Percentiles rank a stretch among this genome's conserved stretches.
Conservation (phyloP, 2,113 vertebrate genomes). For the Bubo blakistoni region DNA sequence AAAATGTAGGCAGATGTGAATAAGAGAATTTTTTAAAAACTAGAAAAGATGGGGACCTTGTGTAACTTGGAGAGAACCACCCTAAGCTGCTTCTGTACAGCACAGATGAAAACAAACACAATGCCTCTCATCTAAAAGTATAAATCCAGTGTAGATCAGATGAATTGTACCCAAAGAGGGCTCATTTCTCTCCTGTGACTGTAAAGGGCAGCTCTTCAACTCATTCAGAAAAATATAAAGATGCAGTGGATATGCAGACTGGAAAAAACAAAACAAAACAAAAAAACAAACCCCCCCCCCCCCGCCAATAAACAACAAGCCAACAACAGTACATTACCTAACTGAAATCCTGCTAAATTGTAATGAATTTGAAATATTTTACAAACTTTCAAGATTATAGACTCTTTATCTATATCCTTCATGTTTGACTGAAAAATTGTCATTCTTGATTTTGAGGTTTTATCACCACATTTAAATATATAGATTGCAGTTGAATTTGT, state of each 20-base stretch:
- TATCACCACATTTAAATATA: background rate
- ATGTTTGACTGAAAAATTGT: background rate
- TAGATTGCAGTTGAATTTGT: background rate
- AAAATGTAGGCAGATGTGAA: background rate
- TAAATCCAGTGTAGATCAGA: background rate
- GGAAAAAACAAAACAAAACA: background rate
- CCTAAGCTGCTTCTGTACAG: background rate
- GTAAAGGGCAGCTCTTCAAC: background rate
- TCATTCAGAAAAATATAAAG: background rate
- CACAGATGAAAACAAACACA: background rate
- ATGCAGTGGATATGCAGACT: background rate
- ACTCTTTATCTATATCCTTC: background rate
- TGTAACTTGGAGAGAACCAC: background rate
- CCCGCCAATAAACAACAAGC: background rate
- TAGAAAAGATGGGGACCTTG: background rate
- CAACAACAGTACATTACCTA: background rate
- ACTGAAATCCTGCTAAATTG: background rate
- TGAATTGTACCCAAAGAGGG: background rate
- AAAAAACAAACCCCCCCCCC: no score
- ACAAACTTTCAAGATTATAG: background rate
- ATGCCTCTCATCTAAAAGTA: background rate
- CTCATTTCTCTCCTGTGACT: background rate
- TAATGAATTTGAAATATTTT: background rate
- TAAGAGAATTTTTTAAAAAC: background rate
- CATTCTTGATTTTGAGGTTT: background rate